Conservation (phyloP, 2,113 vertebrate genomes). For the Gallinago paraguaiae region DNA sequence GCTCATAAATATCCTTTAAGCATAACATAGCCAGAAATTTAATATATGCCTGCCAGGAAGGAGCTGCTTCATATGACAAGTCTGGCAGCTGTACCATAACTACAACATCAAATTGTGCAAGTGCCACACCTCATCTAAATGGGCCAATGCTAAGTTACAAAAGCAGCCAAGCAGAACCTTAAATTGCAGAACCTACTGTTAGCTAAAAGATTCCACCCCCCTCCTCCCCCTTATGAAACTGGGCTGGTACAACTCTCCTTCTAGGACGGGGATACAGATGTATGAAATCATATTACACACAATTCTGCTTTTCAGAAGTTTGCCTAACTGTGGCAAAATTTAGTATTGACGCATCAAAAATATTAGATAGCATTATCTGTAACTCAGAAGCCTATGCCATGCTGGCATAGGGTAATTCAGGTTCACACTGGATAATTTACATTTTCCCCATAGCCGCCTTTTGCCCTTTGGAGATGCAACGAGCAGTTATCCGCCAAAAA, state of each 20-base stretch:
- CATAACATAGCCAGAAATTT: neutral
- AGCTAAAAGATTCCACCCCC: neutral
- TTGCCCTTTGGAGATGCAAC: neutral
- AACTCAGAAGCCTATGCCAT: neutral
- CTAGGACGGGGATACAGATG: fast-evolving
- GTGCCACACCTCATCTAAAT: neutral
- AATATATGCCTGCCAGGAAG: neutral
- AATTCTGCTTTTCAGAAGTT: neutral
- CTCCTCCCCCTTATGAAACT: neutral
- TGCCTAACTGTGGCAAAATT: neutral
- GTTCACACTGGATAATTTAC: neutral
- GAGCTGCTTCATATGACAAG: neutral
- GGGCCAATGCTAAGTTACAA: neutral
- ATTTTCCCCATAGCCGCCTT: neutral
- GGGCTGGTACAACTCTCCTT: neutral
- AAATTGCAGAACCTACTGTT: neutral
- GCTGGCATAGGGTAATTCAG: too few relatives aligned
- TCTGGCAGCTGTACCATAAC: neutral
- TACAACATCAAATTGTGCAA: neutral
- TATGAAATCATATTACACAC: neutral
- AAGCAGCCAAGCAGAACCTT: neutral
- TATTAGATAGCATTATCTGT: fast-evolving
- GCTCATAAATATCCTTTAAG: neutral
- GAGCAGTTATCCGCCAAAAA: fast-evolving
- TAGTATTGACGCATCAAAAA: fast-evolving